These are phyloP conservation scores for Cryptotis parvus DNA, from an alignment of 2,113 vertebrate genomes.

Conservation along the genomic window DNA sequence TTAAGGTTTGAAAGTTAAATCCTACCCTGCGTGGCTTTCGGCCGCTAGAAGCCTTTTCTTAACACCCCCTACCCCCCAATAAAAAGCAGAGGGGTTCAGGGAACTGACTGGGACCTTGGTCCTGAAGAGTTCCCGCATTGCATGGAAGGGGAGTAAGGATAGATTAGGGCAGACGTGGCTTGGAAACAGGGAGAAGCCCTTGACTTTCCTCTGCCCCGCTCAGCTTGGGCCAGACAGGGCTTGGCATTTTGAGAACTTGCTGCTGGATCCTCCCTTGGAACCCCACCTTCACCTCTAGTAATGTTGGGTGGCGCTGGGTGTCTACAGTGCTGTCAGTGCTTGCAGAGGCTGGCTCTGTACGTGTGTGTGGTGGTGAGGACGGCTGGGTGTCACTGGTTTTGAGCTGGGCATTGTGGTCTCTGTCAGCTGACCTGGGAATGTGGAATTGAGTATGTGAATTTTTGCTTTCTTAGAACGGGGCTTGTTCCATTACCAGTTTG, in stretches of 20 bases:
- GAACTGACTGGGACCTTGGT: not conserved
- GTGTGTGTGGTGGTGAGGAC: too few relatives aligned
- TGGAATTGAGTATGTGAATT: not conserved
- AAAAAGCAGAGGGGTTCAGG: not conserved
- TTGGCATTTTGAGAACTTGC: not conserved
- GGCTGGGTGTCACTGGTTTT: slow-evolving; percentile 14
- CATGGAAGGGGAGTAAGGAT: not conserved
- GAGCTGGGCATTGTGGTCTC: not conserved
- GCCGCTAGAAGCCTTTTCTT: too few relatives aligned
- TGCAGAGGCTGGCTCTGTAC: slow-evolving; percentile 9
- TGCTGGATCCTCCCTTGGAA: not conserved
- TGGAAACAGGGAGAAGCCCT: not conserved
- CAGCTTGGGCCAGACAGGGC: not conserved
- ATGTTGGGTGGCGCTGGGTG: not conserved
- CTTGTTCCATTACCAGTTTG: not conserved
- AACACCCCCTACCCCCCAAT: too few relatives aligned
- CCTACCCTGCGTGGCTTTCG: not conserved
- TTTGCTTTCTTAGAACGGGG: slow-evolving; percentile 48
- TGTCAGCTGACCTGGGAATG: not conserved
- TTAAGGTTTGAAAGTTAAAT: slow-evolving; percentile 60
- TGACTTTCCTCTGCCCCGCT: not conserved
- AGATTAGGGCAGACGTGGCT: not conserved
- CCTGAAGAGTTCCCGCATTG: not conserved
- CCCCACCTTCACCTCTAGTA: too few relatives aligned
- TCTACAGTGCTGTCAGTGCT: not conserved